Evolutionary conservation across 2,797 vertebrate genomes (phyloP), one percentile per base, ranked within the genome.

Genomic region (Sarcoramphus papa): DNA sequence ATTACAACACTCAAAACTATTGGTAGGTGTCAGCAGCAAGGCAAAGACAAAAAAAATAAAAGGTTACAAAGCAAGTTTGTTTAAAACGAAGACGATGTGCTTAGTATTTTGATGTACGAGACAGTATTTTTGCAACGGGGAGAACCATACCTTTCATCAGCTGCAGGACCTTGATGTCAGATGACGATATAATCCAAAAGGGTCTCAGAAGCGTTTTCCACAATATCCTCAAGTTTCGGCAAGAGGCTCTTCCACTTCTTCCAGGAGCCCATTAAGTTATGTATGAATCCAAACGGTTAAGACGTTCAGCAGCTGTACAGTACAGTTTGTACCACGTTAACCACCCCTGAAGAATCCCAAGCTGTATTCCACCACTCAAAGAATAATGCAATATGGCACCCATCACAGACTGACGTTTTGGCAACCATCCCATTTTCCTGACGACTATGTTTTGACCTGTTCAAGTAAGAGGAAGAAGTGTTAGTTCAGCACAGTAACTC

Each of bases 121-220:
- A 35, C 9, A 16, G 25, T 13, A 45, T 12, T 92, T 84, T 88
- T 83, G 33, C 33, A 81, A 33, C 9, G 14, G 27, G 14, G 10
- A 53, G 33, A 90, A 48, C 14, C 67, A 28, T 96, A 97, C 97
- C 96, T 96, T 68, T 64, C 62, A 50, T 51, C 50, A 92, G 76
- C 51, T 86, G 69, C 54, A 76, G 79, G 45, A 64, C 35, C 22
- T 28, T 12, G 40, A 17, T 23, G 50, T 91, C 69, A 30, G 40
- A 31, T 5, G 24, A 33, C 0, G 0, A 50, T 73, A 59, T 77
- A 95, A 93, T 90, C 83, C 93, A 93, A 94, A 78, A 9, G 20
- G 57, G 63, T 56, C 48, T 84, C 79, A 23, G 69, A 13, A 90
- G 40, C 50, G 11, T 30, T 25, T 54, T 68, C 69, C 62, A 86